Conservation (phyloP, 1,140 invertebrate genomes). For the Centruroides vittatus region DNA sequence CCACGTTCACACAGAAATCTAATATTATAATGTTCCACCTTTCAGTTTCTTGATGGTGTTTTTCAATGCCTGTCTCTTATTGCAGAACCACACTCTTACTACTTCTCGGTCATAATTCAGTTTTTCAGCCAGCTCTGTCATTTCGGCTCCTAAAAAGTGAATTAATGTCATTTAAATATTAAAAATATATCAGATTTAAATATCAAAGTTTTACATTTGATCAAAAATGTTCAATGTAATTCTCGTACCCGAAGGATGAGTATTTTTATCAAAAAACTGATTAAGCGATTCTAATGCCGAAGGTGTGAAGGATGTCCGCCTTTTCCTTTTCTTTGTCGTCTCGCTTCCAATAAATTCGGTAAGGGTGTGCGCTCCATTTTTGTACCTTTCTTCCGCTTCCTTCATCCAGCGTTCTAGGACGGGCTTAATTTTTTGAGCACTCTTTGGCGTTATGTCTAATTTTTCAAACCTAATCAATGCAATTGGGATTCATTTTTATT, state of each 20-base stretch:
- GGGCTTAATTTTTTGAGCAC: slow-evolving; percentile 97
- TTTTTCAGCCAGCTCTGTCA: slow-evolving; percentile 85
- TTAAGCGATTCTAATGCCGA: slow-evolving; percentile 88
- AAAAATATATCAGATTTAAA: background rate
- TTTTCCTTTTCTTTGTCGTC: slow-evolving; percentile 88
- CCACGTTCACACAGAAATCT: background rate
- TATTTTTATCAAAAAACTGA: slow-evolving; percentile 89
- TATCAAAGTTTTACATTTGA: background rate
- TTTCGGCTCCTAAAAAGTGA: slow-evolving; percentile 68
- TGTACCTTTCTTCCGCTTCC: slow-evolving; percentile 87
- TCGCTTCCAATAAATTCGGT: slow-evolving; percentile 93
- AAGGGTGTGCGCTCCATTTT: slow-evolving; percentile 71
- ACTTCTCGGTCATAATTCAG: slow-evolving; percentile 94
- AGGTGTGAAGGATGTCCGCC: slow-evolving; percentile 90
- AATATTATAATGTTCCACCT: slow-evolving; percentile 2
- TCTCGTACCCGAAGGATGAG: slow-evolving; percentile 80
- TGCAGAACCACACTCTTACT: slow-evolving; percentile 98
- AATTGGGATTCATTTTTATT: background rate
- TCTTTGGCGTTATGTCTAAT: slow-evolving; percentile 97
- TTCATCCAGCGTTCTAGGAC: slow-evolving; percentile 96
- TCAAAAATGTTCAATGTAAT: background rate
- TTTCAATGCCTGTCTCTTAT: slow-evolving; percentile 91
- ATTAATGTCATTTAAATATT: background rate
- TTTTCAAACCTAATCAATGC: slow-evolving; percentile 79
- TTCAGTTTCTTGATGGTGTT: slow-evolving; percentile 58